Evolutionary conservation across 2,797 vertebrate genomes (phyloP).

Genomic region (Streptopelia turtur): DNA sequence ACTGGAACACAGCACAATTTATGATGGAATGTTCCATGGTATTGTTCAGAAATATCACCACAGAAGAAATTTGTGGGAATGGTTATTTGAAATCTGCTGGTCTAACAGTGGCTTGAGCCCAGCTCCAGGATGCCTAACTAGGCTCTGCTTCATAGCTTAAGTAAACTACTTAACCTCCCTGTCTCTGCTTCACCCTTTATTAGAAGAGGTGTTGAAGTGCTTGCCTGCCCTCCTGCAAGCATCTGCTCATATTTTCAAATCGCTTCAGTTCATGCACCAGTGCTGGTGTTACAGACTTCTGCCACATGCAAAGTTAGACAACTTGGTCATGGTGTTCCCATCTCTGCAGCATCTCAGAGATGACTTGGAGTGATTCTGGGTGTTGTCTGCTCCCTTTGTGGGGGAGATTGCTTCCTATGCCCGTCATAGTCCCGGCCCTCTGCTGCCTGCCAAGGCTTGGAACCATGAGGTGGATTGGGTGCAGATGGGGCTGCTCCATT

Average conservation of each 20-base stretch:
- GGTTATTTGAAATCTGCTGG: constrained; percentile 42
- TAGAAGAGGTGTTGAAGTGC: neutral
- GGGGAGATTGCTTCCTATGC: neutral
- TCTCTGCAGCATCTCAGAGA: neutral
- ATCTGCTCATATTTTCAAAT: neutral
- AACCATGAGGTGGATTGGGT: fast-evolving
- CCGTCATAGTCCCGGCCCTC: neutral
- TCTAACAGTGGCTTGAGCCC: constrained; percentile 13
- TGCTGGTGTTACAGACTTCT: neutral
- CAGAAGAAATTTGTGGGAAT: constrained; percentile 52
- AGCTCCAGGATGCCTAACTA: constrained; percentile 22
- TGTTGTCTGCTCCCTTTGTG: neutral
- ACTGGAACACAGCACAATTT: constrained; percentile 55
- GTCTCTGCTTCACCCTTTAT: constrained; percentile 14
- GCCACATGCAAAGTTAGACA: neutral
- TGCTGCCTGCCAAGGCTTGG: neutral
- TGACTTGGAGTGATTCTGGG: neutral
- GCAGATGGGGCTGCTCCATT: neutral
- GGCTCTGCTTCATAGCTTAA: constrained; percentile 39
- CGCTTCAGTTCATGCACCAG: neutral
- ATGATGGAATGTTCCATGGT: constrained; percentile 58
- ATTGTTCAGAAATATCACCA: constrained; percentile 39
- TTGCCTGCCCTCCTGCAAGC: constrained; percentile 1
- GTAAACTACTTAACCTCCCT: constrained; percentile 47
- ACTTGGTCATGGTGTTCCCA: neutral